Conservation (phyloP, 2,888 invertebrate species). For the Stenurella melanura region DNA sequence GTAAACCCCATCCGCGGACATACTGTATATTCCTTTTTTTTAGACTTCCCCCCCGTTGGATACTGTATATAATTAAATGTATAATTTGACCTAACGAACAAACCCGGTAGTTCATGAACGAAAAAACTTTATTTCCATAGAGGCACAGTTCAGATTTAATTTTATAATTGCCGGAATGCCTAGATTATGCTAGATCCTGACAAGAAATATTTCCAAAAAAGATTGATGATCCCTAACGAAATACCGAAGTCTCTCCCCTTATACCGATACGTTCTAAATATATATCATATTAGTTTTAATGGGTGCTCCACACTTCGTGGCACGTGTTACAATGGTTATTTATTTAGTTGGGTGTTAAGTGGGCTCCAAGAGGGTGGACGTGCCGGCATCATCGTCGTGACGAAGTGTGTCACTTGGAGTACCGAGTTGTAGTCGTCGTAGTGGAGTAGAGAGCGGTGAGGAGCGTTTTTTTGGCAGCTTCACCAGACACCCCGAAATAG, state of each 20-base stretch:
- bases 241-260: not conserved
- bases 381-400: slow-evolving; percentile 40
- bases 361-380: slow-evolving; percentile 47
- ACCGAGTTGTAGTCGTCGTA: slow-evolving; percentile 37
- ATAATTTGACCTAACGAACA: too few species aligned
- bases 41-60: too few species aligned
- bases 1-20: too few species aligned
- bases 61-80: too few species aligned
- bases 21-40: too few species aligned
- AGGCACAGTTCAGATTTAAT: not conserved
- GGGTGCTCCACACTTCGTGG: slow-evolving; percentile 35
- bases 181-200: not conserved
- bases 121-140: too few species aligned
- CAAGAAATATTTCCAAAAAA: slow-evolving; percentile 9
- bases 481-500: slow-evolving; percentile 72
- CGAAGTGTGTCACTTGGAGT: slow-evolving; percentile 57
- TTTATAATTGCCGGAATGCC: not conserved
- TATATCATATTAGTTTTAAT: slow-evolving; percentile 35
- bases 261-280: slow-evolving; percentile 28
- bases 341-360: slow-evolving; percentile 57
- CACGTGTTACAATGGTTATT: slow-evolving; percentile 42
- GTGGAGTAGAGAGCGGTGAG: slow-evolving; percentile 40
- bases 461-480: slow-evolving; percentile 66
- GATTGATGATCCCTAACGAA: slow-evolving; percentile 18
- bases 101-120: too few species aligned